Evolutionary conservation across 2,797 vertebrate species (phyloP), one percentile per base, ranked within the genome.

Genomic region (Chiroxiphia lanceolata): DNA sequence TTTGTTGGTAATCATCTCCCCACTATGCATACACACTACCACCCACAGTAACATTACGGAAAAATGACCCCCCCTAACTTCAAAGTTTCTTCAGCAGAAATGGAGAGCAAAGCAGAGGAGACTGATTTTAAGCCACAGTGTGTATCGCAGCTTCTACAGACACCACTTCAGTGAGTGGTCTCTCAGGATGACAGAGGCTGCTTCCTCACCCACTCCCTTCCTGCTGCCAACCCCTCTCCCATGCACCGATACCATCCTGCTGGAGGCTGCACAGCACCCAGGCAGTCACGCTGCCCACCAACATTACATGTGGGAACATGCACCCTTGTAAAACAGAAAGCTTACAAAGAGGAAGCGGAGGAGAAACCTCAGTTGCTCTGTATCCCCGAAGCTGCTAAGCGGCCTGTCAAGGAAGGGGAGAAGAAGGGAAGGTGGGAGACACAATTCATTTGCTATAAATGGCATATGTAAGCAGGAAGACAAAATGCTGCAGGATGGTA

Each of bases 301-400:
- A 10, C 70, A n/a, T 33, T 36, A 45, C 3, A 1, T 61, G 45
- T 0, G 1, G 63, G 40, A 76, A 57, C 27, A 6, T 0, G 2
- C 21, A 56, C 53, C 64, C 61, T 92, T 25, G 29, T 53, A 48
- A 71, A 67, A 63, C 38, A 67, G 38, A 10, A 40, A 20, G 17
- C 25, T 29, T 65, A 56, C 60, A 75, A 78, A 81, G 31, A 69
- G 53, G 56, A 59, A 84, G 70, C 59, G n/a, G 42, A 69, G 18
- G 16, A 89, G 31, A 91, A 89, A 82, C 3, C 1, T 45, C 74
- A 76, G 57, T 45, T 2, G 0, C 20, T 78, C 16, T 1, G 0
- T 26, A 45, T 29, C 68, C 40, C 33, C 3, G 0, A 51, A 34
- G 56, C 36, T 69, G 36, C n/a, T 53, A 57, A 77, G 67, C 0